Evolutionary conservation across 2,797 vertebrate species (phyloP), one percentile per base, ranked within the genome.

Genomic region (Poeciliopsis presidionis): DNA sequence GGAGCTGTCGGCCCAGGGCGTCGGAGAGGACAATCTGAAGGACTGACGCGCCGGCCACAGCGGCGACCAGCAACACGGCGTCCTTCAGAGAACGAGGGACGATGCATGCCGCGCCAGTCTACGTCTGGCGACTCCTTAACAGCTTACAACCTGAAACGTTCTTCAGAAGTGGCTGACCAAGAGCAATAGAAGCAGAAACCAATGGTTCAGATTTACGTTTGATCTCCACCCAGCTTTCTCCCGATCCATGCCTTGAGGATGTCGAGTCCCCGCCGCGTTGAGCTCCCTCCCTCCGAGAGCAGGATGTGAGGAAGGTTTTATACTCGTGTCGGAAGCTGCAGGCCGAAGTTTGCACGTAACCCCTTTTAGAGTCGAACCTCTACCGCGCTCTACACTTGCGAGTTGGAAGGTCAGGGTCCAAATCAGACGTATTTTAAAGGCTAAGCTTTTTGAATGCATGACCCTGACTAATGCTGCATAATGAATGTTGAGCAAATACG

Each of bases 1-100:
- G 0, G 98, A 99, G 94, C 96, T 99, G 86, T 95, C 95, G 0
- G 96, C 97, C 55, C 98, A 99, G 93, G 98, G 98, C 0, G 97
- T 99, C 18, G 96, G 94, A 0, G 97, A 98, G 86, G 96, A 96
- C 80, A 95, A 94, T 76, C 93, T 97, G 79, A 97, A 97, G 93
- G 97, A 98, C 94, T 98, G 96, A 98, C 77, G 55, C 1, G 30
- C n/a, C 78, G 12, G 76, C 79, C 76, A 77, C 81, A 75, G 30
- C 72, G 79, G 55, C 61, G 5, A 74, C 67, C 79, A 80, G 83
- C 77, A 92, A 73, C 85, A 74, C 76, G 39, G 65, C 81, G 55
- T 77, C 81, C 76, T 80, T 73, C 61, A 72, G 75, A 72, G 74
- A 75, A 76, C 49, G 8, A 83, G 88, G 81, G 74, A 88, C 75